A percentile compares a stretch with the other conserved stretches of the same genome.
Conservation (phyloP, 2,888 invertebrate genomes). For the Tetramorium bicarinatum region DNA sequence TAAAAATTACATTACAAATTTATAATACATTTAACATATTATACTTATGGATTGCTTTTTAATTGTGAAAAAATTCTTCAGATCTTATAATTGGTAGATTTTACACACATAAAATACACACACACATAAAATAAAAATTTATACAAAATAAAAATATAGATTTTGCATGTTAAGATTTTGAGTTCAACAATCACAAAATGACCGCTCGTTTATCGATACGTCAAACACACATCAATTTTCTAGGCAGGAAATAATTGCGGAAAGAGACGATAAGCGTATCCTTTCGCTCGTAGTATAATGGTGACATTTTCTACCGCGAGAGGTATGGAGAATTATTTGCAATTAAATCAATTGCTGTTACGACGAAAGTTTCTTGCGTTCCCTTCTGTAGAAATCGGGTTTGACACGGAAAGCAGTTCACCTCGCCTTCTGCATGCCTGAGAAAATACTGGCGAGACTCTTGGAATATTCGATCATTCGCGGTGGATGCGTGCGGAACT, state of each 20-base stretch:
- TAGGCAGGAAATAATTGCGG: constrained; percentile 28
- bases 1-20: neutral
- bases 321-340: constrained; percentile 39
- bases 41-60: neutral
- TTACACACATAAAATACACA: neutral
- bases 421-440: constrained; percentile 34
- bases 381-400: constrained; percentile 32
- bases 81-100: neutral
- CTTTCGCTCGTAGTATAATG: constrained; percentile 21
- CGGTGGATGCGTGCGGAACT: constrained; percentile 51
- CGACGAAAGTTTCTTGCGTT: constrained; percentile 47
- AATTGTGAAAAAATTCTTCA: neutral
- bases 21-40: neutral
- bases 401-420: constrained; percentile 50
- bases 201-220: neutral
- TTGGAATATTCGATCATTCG: constrained; percentile 52
- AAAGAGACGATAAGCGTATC: constrained; percentile 41
- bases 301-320: constrained; percentile 39
- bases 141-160: neutral
- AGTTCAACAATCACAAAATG: neutral
- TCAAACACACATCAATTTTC: neutral
- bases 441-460: constrained; percentile 32
- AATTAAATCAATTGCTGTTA: constrained; percentile 56
- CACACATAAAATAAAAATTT: neutral
- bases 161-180: neutral